Conservation (phyloP, 2,888 invertebrate genomes). For the Megaustenia siamemsis region DNA sequence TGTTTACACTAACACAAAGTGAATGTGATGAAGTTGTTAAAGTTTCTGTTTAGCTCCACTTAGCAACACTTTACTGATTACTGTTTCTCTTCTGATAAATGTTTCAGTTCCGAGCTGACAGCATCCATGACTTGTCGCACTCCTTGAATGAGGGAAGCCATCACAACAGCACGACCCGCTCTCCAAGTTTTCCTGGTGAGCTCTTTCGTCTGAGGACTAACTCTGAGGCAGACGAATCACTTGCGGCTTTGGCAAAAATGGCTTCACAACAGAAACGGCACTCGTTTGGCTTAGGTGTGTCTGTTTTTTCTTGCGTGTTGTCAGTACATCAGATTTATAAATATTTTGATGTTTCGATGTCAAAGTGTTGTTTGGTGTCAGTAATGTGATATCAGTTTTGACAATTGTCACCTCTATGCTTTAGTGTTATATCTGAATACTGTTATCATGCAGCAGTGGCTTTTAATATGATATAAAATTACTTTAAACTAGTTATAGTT, state of each 20-base stretch:
- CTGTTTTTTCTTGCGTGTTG: background rate
- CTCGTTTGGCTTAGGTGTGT: slow-evolving; percentile 65
- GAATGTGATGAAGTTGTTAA: too few species aligned
- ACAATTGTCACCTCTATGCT: background rate
- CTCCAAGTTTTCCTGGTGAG: slow-evolving; percentile 68
- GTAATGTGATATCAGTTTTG: background rate
- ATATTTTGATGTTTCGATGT: background rate
- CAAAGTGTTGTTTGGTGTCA: background rate
- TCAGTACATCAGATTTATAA: background rate
- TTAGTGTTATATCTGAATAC: background rate
- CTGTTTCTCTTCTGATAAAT: slow-evolving; percentile 1
- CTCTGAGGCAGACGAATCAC: slow-evolving; percentile 47
- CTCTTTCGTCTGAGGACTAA: slow-evolving; percentile 61
- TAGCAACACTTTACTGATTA: too few species aligned
- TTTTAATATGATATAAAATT: background rate
- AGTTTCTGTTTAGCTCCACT: too few species aligned
- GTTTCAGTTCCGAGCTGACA: slow-evolving; percentile 78
- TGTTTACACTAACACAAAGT: background rate
- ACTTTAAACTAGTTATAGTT: background rate
- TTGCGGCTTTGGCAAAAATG: slow-evolving; percentile 63
- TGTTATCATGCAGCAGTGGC: background rate
- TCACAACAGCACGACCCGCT: slow-evolving; percentile 61
- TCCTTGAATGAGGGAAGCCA: slow-evolving; percentile 44
- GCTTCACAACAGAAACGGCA: slow-evolving; percentile 58
- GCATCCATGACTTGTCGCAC: slow-evolving; percentile 74